Percentiles rank a stretch among this genome's conserved stretches.
phyloP scores from a whole-genome alignment of 2,888 invertebrate species.

The Punctoribates punctum region DNA sequence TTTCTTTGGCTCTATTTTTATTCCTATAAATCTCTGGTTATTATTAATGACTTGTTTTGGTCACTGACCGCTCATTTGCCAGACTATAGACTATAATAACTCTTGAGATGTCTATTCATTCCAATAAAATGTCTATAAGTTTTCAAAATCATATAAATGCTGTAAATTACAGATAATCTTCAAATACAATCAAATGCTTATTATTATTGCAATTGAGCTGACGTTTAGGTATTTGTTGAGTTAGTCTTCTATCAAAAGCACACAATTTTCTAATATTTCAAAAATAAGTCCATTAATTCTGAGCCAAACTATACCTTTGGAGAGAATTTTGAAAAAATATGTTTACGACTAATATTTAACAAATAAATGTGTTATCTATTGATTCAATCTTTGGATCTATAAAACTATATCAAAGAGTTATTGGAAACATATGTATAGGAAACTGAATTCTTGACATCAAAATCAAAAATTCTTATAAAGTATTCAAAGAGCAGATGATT shows the following conservation, averaged over 20 bases:
- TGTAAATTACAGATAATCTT: slow-evolving; percentile 17
- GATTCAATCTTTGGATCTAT: neutral
- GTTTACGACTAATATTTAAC: neutral
- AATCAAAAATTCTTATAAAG: neutral
- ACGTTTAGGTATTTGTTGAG: neutral
- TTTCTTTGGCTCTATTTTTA: slow-evolving; percentile 17
- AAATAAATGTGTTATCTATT: neutral
- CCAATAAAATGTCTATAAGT: neutral
- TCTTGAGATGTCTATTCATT: slow-evolving; percentile 1
- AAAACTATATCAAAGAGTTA: neutral
- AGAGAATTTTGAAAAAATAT: neutral
- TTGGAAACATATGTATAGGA: neutral
- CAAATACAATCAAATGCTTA: slow-evolving; percentile 19
- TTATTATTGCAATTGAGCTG: slow-evolving; percentile 12
- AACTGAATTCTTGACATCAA: slow-evolving; percentile 10
- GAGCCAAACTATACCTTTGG: neutral
- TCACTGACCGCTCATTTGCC: slow-evolving; percentile 29
- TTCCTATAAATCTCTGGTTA: slow-evolving; percentile 15
- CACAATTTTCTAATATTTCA: neutral
- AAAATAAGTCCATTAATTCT: neutral
- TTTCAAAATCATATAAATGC: neutral
- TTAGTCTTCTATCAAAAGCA: too few species aligned
- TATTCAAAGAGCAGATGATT: slow-evolving; percentile 33
- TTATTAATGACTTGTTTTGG: slow-evolving; percentile 37
- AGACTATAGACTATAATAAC: neutral